Conservation (phyloP, 1,140 invertebrate species). For the Lamellibrachia luymesi region DNA sequence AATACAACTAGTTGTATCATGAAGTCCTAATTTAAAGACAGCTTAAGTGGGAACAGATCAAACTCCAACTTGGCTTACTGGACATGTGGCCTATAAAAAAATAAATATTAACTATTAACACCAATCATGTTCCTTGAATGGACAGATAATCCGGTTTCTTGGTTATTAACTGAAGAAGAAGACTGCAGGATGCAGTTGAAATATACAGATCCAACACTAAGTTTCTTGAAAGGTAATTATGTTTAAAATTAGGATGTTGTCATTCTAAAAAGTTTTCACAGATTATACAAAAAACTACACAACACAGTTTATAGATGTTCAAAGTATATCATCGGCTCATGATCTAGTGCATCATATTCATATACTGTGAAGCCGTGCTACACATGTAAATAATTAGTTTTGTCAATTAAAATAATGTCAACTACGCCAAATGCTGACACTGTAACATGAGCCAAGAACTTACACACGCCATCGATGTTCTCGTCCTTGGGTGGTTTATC, state of each 20-base stretch:
- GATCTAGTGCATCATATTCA: background rate
- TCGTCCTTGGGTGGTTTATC: conserved; percentile 3
- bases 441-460: background rate
- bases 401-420: background rate
- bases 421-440: background rate
- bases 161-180: too few relatives aligned
- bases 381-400: background rate
- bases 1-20: too few relatives aligned
- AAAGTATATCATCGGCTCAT: background rate
- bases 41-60: too few relatives aligned
- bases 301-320: background rate
- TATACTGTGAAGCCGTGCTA: background rate
- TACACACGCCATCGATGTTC: background rate
- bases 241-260: background rate
- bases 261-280: background rate
- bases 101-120: too few relatives aligned
- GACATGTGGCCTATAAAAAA: too few relatives aligned
- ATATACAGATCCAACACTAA: too few relatives aligned
- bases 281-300: background rate
- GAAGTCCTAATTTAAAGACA: too few relatives aligned
- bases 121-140: too few relatives aligned
- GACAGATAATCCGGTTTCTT: too few relatives aligned
- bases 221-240: too few relatives aligned
- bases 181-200: too few relatives aligned
- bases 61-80: too few relatives aligned